Evolutionary conservation across 1,140 invertebrate species (phyloP), one percentile per base, ranked within the genome.

Genomic region (Anoplolepis gracilipes): DNA sequence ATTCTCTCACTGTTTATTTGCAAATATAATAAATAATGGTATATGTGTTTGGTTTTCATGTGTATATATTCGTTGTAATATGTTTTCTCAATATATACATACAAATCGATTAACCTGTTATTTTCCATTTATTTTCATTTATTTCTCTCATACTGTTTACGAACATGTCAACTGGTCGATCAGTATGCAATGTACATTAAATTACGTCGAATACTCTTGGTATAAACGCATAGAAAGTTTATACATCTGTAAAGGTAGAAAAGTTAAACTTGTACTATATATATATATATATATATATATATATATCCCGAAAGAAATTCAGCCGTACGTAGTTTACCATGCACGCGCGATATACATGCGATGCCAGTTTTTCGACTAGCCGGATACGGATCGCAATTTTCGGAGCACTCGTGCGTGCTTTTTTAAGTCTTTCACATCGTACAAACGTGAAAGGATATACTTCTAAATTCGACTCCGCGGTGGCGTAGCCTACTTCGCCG

Each of bases 381-480:
- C 78, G 78, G 78, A 73, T 82, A 81, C 78, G 67, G 36, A 82
- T 82, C 78, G 78, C 78, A 82, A 82, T 82, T 82, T 61, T 82
- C 78, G 78, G 22, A 59, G 78, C 67, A 59, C 78, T 73, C 78
- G 78, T 82, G 78, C 78, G 78, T 82, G 78, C 78, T 82, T 82
- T 81, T 82, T 82, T 82, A 82, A 82, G 78, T 82, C 67, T 82
- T 61, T 73, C 78, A 82, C 78, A 36, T 73, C 78, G 67, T 33
- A 25, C 25, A 73, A 81, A 82, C 67, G 78, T 82, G 67, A 82
- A 82, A 57, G 78, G 78, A 82, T 82, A 82, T 57, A 61, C 78
- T 22, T 59, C 36, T 65, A 70, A 78, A 88, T 85, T 88, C 82
- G 73, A 11, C 49, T 73, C 16, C 46, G 22, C 22, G 13, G 25